Evolutionary conservation across 2,797 vertebrate genomes (phyloP), one percentile per base, ranked within the genome.

Genomic region (Neomorphus geoffroyi): DNA sequence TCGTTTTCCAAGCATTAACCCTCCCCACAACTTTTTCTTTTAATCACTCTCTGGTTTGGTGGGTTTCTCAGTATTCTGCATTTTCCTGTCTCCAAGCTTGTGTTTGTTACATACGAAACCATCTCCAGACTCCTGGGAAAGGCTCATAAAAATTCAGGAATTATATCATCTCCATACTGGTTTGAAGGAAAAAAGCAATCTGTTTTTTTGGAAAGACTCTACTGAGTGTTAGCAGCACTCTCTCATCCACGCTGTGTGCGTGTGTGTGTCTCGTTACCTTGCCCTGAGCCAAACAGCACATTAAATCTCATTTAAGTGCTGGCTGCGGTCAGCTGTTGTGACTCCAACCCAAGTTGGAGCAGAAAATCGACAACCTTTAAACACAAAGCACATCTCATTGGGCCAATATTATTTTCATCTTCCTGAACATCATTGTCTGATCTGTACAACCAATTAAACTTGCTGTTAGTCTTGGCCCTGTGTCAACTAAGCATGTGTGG

Each of bases 131-230:
- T 67, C 84, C 75, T 88, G 75, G 90, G 94, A 92, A 94, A 93
- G 88, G 89, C 60, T 96, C 87, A 90, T 96, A 95, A 95, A 96
- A 96, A 96, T 79, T 79, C 82, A 93, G 87, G 83, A 92, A 92
- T 93, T 93, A 83, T 96, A 93, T 92, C 74, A 94, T 96, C 74
- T 66, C 82, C 85, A 92, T 50, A 60, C 75, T 84, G 91, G 78
- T 95, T 96, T 95, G 74, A 95, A 80, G 90, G 88, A 66, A 93
- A 94, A 48, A 96, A 91, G 69, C 69, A 95, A 86, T 88, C 92
- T 83, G 50, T 0, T 94, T 94, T 93, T 94, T 88, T 91, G 91
- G 90, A 96, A 89, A 91, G 88, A 17, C 61, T 96, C 60, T 89
- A 73, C 56, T 0, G 8, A 95, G 72, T 78, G 58, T 70, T 90